Evolutionary conservation across 2,113 vertebrate genomes (phyloP), one percentile per base, ranked within the genome.

Genomic region (Sciurus niger): DNA sequence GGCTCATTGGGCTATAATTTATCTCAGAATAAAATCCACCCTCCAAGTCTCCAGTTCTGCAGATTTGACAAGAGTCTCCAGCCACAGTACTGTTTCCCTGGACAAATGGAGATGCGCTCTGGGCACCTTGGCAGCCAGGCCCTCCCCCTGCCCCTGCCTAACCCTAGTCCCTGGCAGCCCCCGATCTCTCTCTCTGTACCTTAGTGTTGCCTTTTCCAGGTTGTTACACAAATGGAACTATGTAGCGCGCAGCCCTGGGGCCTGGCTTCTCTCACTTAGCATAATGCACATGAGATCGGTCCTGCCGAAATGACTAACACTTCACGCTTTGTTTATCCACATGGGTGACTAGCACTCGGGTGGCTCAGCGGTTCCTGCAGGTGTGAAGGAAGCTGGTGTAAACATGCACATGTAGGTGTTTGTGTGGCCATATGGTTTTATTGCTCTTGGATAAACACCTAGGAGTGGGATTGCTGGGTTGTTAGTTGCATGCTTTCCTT

Each of bases 201-300:
- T 48, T 3, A 30, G n/a, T 17, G 34, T 34, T 4, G 8, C 17
- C 22, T 51, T 63, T 63, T 24, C 48, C 20, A 34, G 30, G 11
- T 25, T 46, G 30, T 7, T 11, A 12, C 6, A 13, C 5, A 3
- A 46, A 9, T 1, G 32, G 24, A 43, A 34, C 18, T 22, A 0
- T 13, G 8, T 18, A 3, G 40, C 0, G 0, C 0, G 10, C 3
- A 63, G 18, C 24, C 43, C 58, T 37, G 1, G n/a, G n/a, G 25
- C 14, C 43, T 4, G 37, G 37, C 32, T 72, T 58, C 65, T 67
- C 60, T 10, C 65, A 4, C 63, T 86, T 13, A 55, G 30, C 3
- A 16, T 22, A 11, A 13, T 0, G 0, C 22, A 22, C 16, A 5
- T 16, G 88, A 73, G 72, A 51, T 58, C 40, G 30, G 0, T 8